Evolutionary conservation across 1,140 invertebrate genomes (phyloP), one percentile per base, ranked within the genome.

Genomic region (Papilio xuthus): DNA sequence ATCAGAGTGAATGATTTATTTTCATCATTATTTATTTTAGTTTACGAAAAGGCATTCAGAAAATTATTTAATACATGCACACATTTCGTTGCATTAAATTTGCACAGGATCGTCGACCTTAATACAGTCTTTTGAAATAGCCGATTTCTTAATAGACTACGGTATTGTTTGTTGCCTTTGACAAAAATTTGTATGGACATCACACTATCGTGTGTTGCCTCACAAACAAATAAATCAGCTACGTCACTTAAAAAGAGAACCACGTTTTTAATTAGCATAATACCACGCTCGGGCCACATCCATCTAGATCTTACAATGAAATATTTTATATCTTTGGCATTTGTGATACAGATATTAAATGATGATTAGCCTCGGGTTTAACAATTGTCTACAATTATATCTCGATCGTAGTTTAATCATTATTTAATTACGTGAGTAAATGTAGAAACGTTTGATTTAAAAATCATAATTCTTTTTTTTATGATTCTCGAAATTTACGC

Each of bases 321-420:
- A 32, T 44, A 44, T 37, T 75, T 60, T 75, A 75, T 50, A 75
- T 75, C 26, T 74, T 32, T 74, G 60, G 13, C n/a, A 56, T 75
- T 41, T 23, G 8, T 76, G n/a, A 41, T 76, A 73, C 42, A 67
- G 78, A 85, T 85, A 86, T 85, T 84, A 86, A 85, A 82, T 83
- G 82, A 84, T 84, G 23, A 76, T 70, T 74, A 67, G 84, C 87
- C 83, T 47, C 83, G 79, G 82, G 85, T 80, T 78, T 81, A 78
- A 79, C 79, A 80, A 84, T 87, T 83, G 81, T 80, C 81, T 83
- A 84, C 82, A 81, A 88, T 84, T 84, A 86, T 83, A 83, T 82
- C 86, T 88, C 85, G 85, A 88, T 86, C 85, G 82, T 78, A 83
- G 75, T 85, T 85, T 88, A 85, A 86, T 83, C 82, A 84, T 85